Conservation (phyloP, 2,113 vertebrate species). For the Malurus alboscapulatus region DNA sequence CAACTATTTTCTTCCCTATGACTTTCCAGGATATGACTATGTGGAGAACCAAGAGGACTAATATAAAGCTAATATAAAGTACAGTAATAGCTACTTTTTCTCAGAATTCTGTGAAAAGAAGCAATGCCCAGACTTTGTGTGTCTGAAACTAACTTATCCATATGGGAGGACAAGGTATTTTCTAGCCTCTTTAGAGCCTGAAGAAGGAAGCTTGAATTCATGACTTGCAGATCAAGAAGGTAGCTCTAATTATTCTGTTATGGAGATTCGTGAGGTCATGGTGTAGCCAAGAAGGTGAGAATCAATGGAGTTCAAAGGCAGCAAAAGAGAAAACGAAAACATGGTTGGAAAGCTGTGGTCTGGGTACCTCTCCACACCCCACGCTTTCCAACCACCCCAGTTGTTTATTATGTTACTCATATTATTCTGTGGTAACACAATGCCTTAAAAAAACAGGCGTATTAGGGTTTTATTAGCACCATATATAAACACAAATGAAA, state of each 20-base stretch:
- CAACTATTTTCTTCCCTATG: not conserved
- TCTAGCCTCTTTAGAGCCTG: not conserved
- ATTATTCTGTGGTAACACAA: not conserved
- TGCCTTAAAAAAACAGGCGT: not conserved
- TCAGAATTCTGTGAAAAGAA: not conserved
- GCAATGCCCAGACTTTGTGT: rapidly evolving
- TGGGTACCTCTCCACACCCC: rapidly evolving
- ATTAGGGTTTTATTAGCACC: not conserved
- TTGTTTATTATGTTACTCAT: not conserved
- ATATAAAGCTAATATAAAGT: not conserved
- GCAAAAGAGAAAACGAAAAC: not conserved
- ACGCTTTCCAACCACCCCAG: rapidly evolving
- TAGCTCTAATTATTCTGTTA: not conserved
- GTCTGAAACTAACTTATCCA: not conserved
- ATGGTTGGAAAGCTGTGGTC: not conserved
- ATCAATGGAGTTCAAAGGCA: not conserved
- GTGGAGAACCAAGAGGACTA: not conserved
- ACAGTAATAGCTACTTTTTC: not conserved
- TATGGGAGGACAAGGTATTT: not conserved
- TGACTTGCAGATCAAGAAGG: not conserved
- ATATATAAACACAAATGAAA: not conserved
- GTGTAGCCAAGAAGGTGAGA: not conserved
- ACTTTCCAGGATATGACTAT: not conserved
- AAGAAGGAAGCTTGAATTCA: not conserved
- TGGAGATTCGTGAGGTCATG: not conserved